A percentile compares a stretch with the other conserved stretches of the same genome.
Conservation (phyloP, 2,113 vertebrate species). For the Cyanoderma ruficeps region DNA sequence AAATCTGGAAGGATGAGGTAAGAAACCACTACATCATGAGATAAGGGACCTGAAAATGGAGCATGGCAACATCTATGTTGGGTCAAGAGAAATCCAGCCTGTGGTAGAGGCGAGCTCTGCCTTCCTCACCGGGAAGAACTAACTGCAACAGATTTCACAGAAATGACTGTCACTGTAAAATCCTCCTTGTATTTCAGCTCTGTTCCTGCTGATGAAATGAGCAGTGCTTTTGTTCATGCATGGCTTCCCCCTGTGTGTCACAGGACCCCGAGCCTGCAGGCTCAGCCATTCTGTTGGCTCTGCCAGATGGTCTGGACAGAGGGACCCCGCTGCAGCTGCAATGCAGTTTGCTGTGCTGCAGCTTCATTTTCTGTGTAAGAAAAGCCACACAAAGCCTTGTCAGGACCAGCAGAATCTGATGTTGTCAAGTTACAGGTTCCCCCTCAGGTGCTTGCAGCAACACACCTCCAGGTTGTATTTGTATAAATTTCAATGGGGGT, state of each 20-base stretch:
- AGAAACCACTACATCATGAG: neutral
- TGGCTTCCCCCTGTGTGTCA: neutral
- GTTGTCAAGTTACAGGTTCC: neutral
- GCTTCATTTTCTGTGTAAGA: rapidly evolving
- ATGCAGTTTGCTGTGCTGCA: neutral
- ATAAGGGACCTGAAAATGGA: neutral
- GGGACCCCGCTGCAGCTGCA: neutral
- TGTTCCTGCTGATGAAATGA: neutral
- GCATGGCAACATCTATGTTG: rapidly evolving
- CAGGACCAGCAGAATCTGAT: neutral
- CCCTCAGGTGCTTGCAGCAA: neutral
- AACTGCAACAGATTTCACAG: neutral
- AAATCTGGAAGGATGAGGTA: neutral
- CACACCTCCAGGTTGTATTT: neutral
- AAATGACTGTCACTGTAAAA: neutral
- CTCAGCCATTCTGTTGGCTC: neutral
- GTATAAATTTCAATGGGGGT: neutral
- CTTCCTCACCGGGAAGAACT: neutral
- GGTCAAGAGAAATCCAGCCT: neutral
- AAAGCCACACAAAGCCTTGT: neutral
- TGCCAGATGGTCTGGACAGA: neutral
- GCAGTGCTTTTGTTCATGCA: neutral
- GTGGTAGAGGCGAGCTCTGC: neutral
- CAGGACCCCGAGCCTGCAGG: neutral
- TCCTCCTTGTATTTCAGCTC: neutral